These are phyloP conservation scores for Phrynocephalus vlangalii DNA, from an alignment of 2,797 vertebrate genomes.

Conservation along the genomic window DNA sequence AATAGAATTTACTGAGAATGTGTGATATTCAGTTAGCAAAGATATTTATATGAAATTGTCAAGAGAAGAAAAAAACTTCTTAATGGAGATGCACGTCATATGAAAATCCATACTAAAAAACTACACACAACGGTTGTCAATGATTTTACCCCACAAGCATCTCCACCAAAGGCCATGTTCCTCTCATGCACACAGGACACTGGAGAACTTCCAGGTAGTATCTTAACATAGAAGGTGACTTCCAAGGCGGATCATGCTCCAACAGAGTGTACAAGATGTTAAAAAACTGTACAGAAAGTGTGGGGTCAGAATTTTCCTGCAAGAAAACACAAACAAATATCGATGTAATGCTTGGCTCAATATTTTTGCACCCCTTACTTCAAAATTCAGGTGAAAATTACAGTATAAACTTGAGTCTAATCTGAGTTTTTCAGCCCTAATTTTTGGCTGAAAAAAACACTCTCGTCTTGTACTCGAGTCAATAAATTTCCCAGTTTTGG, in stretches of 20 bases:
- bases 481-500: too few relatives aligned
- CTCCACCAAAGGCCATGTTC: conserved; percentile 78
- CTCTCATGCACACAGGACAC: conserved; percentile 80
- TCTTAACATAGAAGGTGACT: conserved; percentile 74
- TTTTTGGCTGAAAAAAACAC: too few relatives aligned
- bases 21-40: background rate
- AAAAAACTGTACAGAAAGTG: conserved; percentile 77
- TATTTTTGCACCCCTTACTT: background rate
- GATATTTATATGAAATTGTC: background rate
- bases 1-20: background rate
- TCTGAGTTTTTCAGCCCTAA: too few relatives aligned
- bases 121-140: background rate
- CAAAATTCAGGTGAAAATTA: background rate
- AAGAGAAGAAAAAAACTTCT: background rate
- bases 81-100: background rate
- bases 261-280: conserved; percentile 81
- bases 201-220: conserved; percentile 87
- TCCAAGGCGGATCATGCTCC: conserved; percentile 86
- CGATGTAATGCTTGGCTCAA: background rate
- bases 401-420: too few relatives aligned
- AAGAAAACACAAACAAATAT: conserved; percentile 63
- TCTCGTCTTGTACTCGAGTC: too few relatives aligned
- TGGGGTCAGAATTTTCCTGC: conserved; percentile 78
- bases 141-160: conserved; percentile 78
- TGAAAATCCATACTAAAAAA: background rate